phyloP scores from a whole-genome alignment of 2,797 vertebrate species.

The Hippopotamyrus pictus region DNA sequence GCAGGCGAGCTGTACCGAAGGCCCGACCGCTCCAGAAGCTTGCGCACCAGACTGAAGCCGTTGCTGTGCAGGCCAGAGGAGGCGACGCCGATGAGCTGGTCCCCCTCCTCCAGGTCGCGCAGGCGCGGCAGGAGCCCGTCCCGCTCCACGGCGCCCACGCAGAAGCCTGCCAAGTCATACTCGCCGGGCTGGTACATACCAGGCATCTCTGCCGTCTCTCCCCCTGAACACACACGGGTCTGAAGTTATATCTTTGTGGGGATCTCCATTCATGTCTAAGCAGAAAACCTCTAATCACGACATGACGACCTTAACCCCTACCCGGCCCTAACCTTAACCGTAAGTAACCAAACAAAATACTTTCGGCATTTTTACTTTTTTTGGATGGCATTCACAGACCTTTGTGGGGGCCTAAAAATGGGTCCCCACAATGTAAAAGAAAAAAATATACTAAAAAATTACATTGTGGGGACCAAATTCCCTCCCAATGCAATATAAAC shows the following conservation, averaged over 20 bases:
- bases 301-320: background rate
- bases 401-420: background rate
- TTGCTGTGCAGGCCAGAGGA: constrained; percentile 96
- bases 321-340: background rate
- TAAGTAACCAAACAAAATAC: background rate
- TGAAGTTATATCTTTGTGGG: background rate
- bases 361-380: background rate
- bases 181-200: constrained; percentile 79
- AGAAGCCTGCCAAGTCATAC: constrained; percentile 91
- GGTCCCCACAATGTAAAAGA: background rate
- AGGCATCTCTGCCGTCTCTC: constrained; percentile 94
- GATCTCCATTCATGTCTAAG: too few species aligned
- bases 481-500: background rate
- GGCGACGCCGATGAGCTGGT: constrained; percentile 76
- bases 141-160: constrained; percentile 81
- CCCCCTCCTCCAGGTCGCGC: constrained; percentile 69
- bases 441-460: too few species aligned
- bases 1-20: constrained; percentile 69
- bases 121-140: constrained; percentile 72
- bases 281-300: too few species aligned
- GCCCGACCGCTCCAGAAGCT: constrained; percentile 68
- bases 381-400: background rate
- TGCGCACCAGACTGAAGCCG: constrained; percentile 88
- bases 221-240: constrained; percentile 59
- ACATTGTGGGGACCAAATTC: too few species aligned